Evolutionary conservation across 2,888 invertebrate genomes (phyloP).

Genomic region (Andrena fulva): DNA sequence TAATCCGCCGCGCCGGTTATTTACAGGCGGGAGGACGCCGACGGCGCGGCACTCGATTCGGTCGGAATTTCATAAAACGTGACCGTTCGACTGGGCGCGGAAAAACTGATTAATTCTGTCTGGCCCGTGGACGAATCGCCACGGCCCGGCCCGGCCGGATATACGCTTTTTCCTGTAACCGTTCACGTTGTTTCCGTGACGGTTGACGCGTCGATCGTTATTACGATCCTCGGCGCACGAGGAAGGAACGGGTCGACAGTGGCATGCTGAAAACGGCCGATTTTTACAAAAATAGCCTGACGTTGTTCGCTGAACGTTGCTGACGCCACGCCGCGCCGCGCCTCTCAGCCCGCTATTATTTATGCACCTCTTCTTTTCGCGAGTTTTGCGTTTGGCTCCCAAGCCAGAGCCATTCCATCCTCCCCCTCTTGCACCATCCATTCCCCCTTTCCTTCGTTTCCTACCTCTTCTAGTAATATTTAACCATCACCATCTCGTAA

Average conservation of each 20-base stretch:
- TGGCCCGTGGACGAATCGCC: slow-evolving; percentile 19
- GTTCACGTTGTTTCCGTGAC: slow-evolving; percentile 39
- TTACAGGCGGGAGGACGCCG: slow-evolving; percentile 17
- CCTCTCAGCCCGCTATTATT: too few species aligned
- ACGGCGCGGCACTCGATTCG: slow-evolving; percentile 25
- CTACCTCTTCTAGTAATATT: background rate
- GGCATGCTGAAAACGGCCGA: slow-evolving; percentile 11
- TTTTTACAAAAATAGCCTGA: slow-evolving; percentile 16
- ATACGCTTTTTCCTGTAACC: slow-evolving; percentile 28
- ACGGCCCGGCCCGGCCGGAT: slow-evolving; percentile 4
- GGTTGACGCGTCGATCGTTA: slow-evolving; percentile 35
- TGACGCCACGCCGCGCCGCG: too few species aligned
- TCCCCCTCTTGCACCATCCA: background rate
- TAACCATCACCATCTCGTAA: background rate
- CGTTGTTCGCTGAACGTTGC: too few species aligned
- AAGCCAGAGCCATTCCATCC: background rate
- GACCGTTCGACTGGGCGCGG: slow-evolving; percentile 12
- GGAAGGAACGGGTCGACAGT: background rate
- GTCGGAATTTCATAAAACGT: slow-evolving; percentile 45
- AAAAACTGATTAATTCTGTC: slow-evolving; percentile 52
- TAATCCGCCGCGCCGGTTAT: slow-evolving; percentile 34
- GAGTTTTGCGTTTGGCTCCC: background rate
- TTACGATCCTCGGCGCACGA: slow-evolving; percentile 10
- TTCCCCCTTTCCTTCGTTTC: background rate
- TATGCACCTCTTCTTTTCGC: too few species aligned